Evolutionary conservation across 2,888 invertebrate species (phyloP), one percentile per base, ranked within the genome.

Genomic region (Philonicus albiceps): DNA sequence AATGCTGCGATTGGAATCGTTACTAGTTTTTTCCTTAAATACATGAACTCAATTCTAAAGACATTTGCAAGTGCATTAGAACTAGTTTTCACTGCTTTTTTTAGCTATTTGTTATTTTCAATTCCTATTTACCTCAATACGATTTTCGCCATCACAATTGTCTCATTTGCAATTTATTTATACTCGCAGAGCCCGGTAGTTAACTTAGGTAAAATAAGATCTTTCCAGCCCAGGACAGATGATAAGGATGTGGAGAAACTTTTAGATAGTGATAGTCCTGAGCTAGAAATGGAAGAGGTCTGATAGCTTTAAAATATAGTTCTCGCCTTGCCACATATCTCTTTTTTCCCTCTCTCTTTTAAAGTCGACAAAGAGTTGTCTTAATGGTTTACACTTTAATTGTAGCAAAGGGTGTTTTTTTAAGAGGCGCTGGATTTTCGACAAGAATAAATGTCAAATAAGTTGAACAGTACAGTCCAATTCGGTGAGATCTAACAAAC

Each of bases 41-140:
- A 96, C 89, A 94, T 98, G 90, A 98, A 98, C 92, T 98, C 98
- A 0, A 98, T 99, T 90, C 93, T 98, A 85, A 98, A 99, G 93
- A 98, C 98, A 0, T 98, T 98, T 92, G 98, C 98, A 0, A 97
- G 98, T 93, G 98, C 98, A 16, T 93, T 98, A 89, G 98, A 98
- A 91, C 92, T 98, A 43, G 93, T 98, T 85, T 96, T 98, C 90
- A 98, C 98, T 0, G 98, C 98, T 0, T 93, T 98, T 16, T 93
- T 98, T 0, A 97, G 97, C 90, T 97, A 96, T 93, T 91, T 97
- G 80, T 92, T 98, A 80, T 98, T 98, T 91, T 94, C 94, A 89
- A 98, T 98, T 91, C 94, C 96, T 3, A 96, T 98, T 89, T 95
- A 97, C 90, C 91, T 95, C 86, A 97, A 96, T 90, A 98, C 98